These are phyloP conservation scores for Ciconia stormi DNA, from an alignment of 2,113 vertebrate species.

Conservation along the genomic window DNA sequence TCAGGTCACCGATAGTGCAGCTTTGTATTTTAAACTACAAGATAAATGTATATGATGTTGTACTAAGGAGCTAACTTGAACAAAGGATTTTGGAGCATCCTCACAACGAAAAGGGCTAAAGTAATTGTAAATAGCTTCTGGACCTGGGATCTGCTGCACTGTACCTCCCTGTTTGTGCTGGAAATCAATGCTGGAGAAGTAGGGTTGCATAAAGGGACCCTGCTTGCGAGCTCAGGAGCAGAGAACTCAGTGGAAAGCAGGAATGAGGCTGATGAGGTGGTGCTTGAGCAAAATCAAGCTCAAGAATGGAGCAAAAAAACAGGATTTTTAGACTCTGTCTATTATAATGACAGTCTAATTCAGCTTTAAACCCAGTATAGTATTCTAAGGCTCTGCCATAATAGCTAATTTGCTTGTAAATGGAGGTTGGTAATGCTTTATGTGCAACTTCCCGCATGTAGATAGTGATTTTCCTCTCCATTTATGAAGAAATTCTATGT, in stretches of 20 bases:
- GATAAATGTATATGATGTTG: not conserved
- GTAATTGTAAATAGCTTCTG: not conserved
- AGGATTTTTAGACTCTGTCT: not conserved
- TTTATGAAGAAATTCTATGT: not conserved
- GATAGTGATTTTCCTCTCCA: not conserved
- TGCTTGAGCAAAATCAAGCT: not conserved
- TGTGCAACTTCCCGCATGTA: not conserved
- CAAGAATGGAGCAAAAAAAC: not conserved
- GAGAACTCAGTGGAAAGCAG: not conserved
- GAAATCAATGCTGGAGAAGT: not conserved
- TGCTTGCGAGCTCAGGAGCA: not conserved
- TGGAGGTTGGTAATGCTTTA: conserved; percentile 9
- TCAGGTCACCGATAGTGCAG: not conserved
- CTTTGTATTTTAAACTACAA: not conserved
- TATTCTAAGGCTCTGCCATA: not conserved
- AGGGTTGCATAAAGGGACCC: not conserved
- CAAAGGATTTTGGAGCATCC: not conserved
- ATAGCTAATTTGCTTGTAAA: conserved; percentile 35
- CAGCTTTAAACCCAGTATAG: not conserved
- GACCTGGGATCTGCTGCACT: not conserved
- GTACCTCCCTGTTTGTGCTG: not conserved
- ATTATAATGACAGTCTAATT: not conserved
- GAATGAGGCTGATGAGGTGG: not conserved
- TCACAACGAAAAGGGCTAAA: not conserved
- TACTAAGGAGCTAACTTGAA: not conserved